Percentiles rank a stretch among this genome's conserved stretches.
Evolutionary conservation across 2,888 invertebrate genomes (phyloP).

Genomic region (Synanthedon andrenaeformis): DNA sequence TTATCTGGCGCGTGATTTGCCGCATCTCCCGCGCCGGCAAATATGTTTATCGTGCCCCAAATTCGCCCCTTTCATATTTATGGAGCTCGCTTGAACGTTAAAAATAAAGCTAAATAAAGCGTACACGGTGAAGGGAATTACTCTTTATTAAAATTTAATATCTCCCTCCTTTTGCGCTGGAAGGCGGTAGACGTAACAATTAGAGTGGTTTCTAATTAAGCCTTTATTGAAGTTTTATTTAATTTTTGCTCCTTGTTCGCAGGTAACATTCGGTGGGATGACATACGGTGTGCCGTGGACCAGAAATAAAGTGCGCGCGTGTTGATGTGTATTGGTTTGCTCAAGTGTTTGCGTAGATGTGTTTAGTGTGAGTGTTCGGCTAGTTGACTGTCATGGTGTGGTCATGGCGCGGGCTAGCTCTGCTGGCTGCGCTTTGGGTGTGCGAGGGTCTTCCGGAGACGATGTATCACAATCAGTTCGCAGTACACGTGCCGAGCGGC

Average conservation of each 20-base stretch:
- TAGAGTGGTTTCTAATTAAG: constrained; percentile 35
- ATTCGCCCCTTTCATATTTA: constrained; percentile 35
- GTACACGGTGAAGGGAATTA: constrained; percentile 24
- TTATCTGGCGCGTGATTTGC: constrained; percentile 43
- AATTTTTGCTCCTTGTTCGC: constrained; percentile 14
- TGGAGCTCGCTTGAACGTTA: constrained; percentile 28
- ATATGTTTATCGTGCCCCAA: constrained; percentile 49
- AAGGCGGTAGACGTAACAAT: constrained; percentile 28
- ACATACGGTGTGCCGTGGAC: constrained; percentile 10
- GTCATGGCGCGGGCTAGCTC: constrained; percentile 43
- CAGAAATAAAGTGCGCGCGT: neutral
- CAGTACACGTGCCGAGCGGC: constrained; percentile 85
- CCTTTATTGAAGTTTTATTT: constrained; percentile 7
- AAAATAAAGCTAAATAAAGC: constrained; percentile 36
- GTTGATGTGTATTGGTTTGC: neutral
- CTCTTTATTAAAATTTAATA: constrained; percentile 54
- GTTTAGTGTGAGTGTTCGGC: constrained; percentile 1
- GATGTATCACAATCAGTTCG: constrained; percentile 85
- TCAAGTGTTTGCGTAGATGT: constrained; percentile 1
- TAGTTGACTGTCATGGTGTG: constrained; percentile 17
- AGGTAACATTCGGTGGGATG: constrained; percentile 37
- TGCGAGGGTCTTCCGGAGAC: constrained; percentile 38
- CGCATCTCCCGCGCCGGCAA: constrained; percentile 27
- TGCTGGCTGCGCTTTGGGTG: constrained; percentile 29
- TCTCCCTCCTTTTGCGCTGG: constrained; percentile 32